Evolutionary conservation across 2,797 vertebrate species (phyloP).

Genomic region (Chromobotia macracanthus): DNA sequence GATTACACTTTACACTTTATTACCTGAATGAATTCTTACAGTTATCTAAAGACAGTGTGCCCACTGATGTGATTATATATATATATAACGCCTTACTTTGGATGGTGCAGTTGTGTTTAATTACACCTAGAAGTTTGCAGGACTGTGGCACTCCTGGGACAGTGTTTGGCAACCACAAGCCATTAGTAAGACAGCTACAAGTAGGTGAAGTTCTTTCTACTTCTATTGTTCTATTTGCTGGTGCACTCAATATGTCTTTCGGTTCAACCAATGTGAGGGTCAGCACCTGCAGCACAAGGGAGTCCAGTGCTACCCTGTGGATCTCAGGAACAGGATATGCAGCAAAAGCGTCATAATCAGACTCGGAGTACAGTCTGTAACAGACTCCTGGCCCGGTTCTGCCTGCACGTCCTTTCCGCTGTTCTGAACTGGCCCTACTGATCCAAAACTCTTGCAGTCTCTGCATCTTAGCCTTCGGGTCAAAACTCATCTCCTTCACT

Average conservation of each 20-base stretch:
- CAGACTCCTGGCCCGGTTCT: slow-evolving; percentile 90
- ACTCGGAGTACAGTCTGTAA: slow-evolving; percentile 88
- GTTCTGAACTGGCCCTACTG: slow-evolving; percentile 91
- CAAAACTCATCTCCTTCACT: slow-evolving; percentile 95
- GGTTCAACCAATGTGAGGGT: not conserved
- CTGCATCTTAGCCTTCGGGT: slow-evolving; percentile 90
- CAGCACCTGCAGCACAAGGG: slow-evolving; percentile 86
- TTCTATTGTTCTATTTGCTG: not conserved
- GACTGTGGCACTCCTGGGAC: too few species aligned
- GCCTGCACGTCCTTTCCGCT: slow-evolving; percentile 91
- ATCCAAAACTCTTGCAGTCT: slow-evolving; percentile 97
- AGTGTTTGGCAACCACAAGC: too few species aligned
- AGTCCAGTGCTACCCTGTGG: slow-evolving; percentile 87
- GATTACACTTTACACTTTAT: too few species aligned
- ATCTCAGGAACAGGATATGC: slow-evolving; percentile 91
- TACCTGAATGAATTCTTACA: too few species aligned
- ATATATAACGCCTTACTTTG: too few species aligned
- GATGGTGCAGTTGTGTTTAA: too few species aligned
- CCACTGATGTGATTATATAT: too few species aligned
- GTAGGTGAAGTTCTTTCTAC: too few species aligned
- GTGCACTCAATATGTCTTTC: not conserved
- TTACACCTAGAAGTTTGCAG: too few species aligned
- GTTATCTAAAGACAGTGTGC: too few species aligned
- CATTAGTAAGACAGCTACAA: too few species aligned
- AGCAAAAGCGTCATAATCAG: slow-evolving; percentile 86